These are phyloP conservation scores for Lepidostoma basale DNA, from an alignment of 1,140 invertebrate species.

Conservation along the genomic window DNA sequence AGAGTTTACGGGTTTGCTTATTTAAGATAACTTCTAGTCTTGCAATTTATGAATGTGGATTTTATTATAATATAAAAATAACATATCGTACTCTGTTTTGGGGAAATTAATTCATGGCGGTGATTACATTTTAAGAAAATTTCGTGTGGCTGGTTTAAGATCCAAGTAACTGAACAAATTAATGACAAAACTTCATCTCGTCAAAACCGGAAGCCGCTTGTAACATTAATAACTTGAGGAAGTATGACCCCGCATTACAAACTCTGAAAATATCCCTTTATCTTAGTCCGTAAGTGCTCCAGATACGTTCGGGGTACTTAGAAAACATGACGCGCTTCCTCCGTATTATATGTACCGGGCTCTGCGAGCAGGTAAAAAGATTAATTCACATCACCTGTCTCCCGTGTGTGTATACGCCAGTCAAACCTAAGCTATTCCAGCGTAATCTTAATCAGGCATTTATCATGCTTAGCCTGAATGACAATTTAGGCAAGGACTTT, in stretches of 20 bases:
- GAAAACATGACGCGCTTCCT: background rate
- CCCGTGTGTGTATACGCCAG: background rate
- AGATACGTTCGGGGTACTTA: slow-evolving; percentile 1
- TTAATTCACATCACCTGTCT: slow-evolving; percentile 11
- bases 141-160: too few species aligned
- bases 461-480: background rate
- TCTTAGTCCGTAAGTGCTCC: background rate
- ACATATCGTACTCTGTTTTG: too few species aligned
- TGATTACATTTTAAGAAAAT: too few species aligned
- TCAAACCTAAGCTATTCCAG: background rate
- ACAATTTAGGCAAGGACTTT: too few species aligned
- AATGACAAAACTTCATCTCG: slow-evolving; percentile 24
- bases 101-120: too few species aligned
- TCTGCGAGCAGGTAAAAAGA: slow-evolving; percentile 11
- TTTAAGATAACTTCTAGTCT: too few species aligned
- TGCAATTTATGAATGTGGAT: too few species aligned
- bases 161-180: slow-evolving; percentile 7
- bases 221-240: slow-evolving; percentile 19
- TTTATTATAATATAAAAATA: too few species aligned
- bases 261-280: slow-evolving; percentile 11
- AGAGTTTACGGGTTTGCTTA: too few species aligned
- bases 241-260: slow-evolving; percentile 10
- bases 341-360: too few species aligned
- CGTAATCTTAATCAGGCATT: slow-evolving; percentile 2
- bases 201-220: background rate